Percentiles rank a stretch among this genome's conserved stretches.
Evolutionary conservation across 1,140 invertebrate species (phyloP).

Genomic region (Sitophilus oryzae): DNA sequence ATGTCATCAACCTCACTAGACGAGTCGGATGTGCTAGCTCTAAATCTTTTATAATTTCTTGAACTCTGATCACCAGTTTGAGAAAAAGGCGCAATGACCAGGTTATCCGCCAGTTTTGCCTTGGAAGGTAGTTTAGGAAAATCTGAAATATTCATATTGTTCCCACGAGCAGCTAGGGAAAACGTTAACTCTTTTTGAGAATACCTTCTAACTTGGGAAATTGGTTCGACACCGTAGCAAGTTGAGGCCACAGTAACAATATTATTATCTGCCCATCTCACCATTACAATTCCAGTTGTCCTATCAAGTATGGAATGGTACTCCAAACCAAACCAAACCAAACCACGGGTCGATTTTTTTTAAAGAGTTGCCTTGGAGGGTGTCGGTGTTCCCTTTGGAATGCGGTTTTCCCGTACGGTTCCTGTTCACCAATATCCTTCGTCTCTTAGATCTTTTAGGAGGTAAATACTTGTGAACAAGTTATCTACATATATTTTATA

Average conservation of each 20-base stretch:
- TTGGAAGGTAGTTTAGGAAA: too few relatives aligned
- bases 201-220: slow-evolving; percentile 32
- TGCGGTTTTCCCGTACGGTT: slow-evolving; percentile 23
- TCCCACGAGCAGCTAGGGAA: too few relatives aligned
- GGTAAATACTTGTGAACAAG: slow-evolving; percentile 31
- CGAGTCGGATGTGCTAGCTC: too few relatives aligned
- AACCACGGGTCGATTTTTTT: slow-evolving; percentile 12
- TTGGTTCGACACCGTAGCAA: slow-evolving; percentile 29
- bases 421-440: slow-evolving; percentile 19
- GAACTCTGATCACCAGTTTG: too few relatives aligned
- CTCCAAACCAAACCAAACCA: too few relatives aligned
- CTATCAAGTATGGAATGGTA: slow-evolving; percentile 10
- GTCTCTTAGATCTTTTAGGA: slow-evolving; percentile 27
- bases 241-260: slow-evolving; percentile 36
- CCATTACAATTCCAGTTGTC: slow-evolving; percentile 27
- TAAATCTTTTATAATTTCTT: too few relatives aligned
- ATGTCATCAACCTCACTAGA: too few relatives aligned
- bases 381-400: slow-evolving; percentile 20
- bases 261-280: slow-evolving; percentile 36
- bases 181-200: slow-evolving; percentile 31
- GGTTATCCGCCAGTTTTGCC: too few relatives aligned
- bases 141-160: too few relatives aligned
- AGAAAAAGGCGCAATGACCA: too few relatives aligned
- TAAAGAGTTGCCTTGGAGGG: not conserved
- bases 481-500: slow-evolving; percentile 35